phyloP scores from a whole-genome alignment of 1,140 invertebrate species.

The Fopius arisanus region DNA sequence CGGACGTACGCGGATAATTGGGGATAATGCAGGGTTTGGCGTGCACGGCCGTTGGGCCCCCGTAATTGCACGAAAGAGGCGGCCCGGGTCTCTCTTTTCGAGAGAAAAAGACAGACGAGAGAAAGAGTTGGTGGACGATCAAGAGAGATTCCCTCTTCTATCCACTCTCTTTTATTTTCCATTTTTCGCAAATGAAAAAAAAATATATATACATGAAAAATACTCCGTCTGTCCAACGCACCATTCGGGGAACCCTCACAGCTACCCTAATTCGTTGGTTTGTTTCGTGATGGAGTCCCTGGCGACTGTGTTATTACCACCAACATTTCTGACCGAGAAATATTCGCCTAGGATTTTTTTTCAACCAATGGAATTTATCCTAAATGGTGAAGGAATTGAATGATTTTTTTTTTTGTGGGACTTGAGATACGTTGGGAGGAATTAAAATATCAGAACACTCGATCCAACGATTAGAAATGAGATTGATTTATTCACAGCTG shows the following conservation, averaged over 20 bases:
- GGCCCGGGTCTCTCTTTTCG: slow-evolving; percentile 44
- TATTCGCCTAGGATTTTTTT: slow-evolving; percentile 3
- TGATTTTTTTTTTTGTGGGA: too few relatives aligned
- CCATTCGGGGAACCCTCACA: slow-evolving; percentile 4
- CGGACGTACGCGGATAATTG: slow-evolving; percentile 61
- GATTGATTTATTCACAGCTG: too few relatives aligned
- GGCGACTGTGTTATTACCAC: not conserved
- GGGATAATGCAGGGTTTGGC: slow-evolving; percentile 58
- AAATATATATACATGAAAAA: slow-evolving; percentile 2
- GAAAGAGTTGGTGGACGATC: slow-evolving; percentile 3
- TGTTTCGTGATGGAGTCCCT: slow-evolving; percentile 43
- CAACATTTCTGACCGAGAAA: not conserved
- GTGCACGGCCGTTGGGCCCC: slow-evolving; percentile 21
- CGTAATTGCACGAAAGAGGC: slow-evolving; percentile 57
- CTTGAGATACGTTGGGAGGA: too few relatives aligned
- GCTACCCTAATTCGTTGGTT: slow-evolving; percentile 41
- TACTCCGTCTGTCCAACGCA: slow-evolving; percentile 13
- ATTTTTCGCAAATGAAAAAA: slow-evolving; percentile 3
- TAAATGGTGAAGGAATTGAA: not conserved
- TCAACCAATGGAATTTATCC: not conserved
- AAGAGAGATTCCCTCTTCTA: slow-evolving; percentile 26
- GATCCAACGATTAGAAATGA: too few relatives aligned
- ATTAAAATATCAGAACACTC: too few relatives aligned
- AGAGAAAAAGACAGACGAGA: not conserved
- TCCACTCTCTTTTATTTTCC: slow-evolving; percentile 18